Evolutionary conservation across 2,797 vertebrate genomes (phyloP).

Genomic region (Coracias cyanogaster): DNA sequence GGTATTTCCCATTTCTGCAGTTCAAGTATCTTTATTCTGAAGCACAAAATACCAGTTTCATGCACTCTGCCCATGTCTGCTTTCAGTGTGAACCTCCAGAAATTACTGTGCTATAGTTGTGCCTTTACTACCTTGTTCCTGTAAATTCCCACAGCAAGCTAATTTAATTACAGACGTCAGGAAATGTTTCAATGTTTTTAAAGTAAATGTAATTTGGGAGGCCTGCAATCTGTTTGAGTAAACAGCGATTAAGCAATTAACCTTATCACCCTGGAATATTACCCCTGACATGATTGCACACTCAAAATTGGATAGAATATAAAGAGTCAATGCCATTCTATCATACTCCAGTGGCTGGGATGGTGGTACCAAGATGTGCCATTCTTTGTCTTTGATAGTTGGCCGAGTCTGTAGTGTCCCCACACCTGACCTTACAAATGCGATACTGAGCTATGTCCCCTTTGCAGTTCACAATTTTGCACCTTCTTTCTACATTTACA

Average conservation of each 20-base stretch:
- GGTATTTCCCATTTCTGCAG: neutral
- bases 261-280: neutral
- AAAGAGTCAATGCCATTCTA: neutral
- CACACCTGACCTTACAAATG: neutral
- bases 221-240: constrained; percentile 3
- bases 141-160: neutral
- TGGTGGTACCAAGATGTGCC: neutral
- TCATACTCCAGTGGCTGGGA: neutral
- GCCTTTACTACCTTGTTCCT: neutral
- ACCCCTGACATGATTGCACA: neutral
- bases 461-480: neutral
- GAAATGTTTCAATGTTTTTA: neutral
- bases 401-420: neutral
- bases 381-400: neutral
- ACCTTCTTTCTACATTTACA: neutral
- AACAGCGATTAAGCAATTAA: constrained; percentile 32
- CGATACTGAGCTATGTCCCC: neutral
- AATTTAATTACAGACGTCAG: neutral
- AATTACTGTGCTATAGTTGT: neutral
- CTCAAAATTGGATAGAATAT: neutral
- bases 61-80: neutral
- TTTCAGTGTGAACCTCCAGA: neutral
- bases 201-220: constrained; percentile 18
- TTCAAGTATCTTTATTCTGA: neutral
- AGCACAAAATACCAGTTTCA: neutral